phyloP scores from a whole-genome alignment of 2,888 invertebrate species.

The Ariolimax columbianus region DNA sequence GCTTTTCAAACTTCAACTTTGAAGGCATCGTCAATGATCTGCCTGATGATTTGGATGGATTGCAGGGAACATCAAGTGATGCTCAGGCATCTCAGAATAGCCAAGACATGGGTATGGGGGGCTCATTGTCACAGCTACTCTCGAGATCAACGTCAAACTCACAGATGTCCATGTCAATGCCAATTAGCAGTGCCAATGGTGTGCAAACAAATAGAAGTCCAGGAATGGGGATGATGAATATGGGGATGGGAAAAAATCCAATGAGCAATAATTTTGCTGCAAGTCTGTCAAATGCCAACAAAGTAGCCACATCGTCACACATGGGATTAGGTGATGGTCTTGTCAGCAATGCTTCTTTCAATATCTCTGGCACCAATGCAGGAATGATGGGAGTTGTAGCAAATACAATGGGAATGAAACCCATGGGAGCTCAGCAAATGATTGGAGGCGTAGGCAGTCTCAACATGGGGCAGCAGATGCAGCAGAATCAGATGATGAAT shows the following conservation, averaged over 20 bases:
- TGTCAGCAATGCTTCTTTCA: slow-evolving; percentile 48
- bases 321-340: slow-evolving; percentile 45
- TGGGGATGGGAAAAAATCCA: slow-evolving; percentile 69
- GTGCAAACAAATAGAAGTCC: slow-evolving; percentile 62
- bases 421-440: slow-evolving; percentile 56
- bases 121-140: slow-evolving; percentile 71
- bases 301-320: slow-evolving; percentile 53
- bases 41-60: slow-evolving; percentile 74
- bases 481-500: slow-evolving; percentile 73
- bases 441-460: slow-evolving; percentile 58
- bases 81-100: slow-evolving; percentile 51
- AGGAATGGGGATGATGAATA: slow-evolving; percentile 59
- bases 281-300: slow-evolving; percentile 51
- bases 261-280: slow-evolving; percentile 71
- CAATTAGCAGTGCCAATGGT: slow-evolving; percentile 60
- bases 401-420: slow-evolving; percentile 53
- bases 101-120: slow-evolving; percentile 67
- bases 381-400: slow-evolving; percentile 48
- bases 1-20: slow-evolving; percentile 57
- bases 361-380: slow-evolving; percentile 49
- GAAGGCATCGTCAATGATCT: slow-evolving; percentile 68
- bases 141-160: slow-evolving; percentile 65
- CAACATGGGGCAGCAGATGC: slow-evolving; percentile 59
- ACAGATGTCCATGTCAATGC: slow-evolving; percentile 80
- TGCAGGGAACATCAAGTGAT: slow-evolving; percentile 68